Conservation (phyloP, 2,113 vertebrate genomes). For the Pomatorhinus ruficollis region DNA sequence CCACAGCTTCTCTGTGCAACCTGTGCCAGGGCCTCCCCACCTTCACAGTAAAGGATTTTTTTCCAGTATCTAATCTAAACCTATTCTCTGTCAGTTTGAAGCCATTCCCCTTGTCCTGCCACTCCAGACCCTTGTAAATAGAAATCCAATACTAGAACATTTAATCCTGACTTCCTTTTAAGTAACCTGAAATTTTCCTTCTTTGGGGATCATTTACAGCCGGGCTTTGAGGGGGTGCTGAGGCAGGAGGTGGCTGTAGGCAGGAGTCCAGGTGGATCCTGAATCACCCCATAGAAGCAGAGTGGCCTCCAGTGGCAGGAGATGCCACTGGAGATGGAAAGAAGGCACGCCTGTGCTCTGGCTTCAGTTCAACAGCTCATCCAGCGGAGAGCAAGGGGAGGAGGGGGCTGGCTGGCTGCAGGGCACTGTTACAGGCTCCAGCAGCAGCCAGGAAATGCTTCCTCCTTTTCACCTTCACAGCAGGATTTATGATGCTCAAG, state of each 20-base stretch:
- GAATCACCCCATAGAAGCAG: background rate
- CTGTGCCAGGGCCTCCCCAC: background rate
- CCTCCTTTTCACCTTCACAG: conserved; percentile 31
- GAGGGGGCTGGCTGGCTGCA: background rate
- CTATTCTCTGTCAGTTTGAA: background rate
- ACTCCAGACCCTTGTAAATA: background rate
- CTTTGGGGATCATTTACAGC: background rate
- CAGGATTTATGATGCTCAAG: background rate
- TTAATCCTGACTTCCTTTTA: background rate
- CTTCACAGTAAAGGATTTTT: background rate
- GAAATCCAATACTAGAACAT: background rate
- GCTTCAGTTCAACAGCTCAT: background rate
- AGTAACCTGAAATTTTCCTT: background rate
- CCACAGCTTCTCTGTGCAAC: background rate
- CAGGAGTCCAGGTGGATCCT: background rate
- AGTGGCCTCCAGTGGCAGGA: conserved; percentile 55
- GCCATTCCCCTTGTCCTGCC: background rate
- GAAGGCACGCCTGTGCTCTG: background rate
- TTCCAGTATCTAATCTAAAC: background rate
- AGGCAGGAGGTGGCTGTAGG: background rate
- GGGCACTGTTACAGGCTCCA: background rate
- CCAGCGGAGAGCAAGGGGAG: background rate
- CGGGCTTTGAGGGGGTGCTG: background rate
- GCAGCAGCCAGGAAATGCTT: conserved; percentile 13
- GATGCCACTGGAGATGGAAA: background rate